These are phyloP conservation scores for Chiridota heheva DNA, from an alignment of 35 echinoderm and acorn worm genomes.

Conservation along the genomic window DNA sequence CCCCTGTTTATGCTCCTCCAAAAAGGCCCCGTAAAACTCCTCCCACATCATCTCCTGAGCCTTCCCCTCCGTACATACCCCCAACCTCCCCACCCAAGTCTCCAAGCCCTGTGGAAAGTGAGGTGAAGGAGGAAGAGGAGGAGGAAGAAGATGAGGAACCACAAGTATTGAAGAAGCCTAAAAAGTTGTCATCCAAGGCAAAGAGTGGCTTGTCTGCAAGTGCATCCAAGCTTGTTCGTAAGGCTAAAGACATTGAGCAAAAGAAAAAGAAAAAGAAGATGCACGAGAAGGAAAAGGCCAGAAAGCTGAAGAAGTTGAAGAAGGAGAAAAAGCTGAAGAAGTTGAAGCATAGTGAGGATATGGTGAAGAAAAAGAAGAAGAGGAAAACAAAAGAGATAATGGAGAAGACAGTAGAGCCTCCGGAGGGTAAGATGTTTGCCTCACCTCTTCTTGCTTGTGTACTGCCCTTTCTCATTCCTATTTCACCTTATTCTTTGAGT, in stretches of 20 bases:
- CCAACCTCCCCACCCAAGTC: not conserved
- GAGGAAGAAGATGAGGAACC: not conserved
- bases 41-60: slow-evolving; percentile 29
- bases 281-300: slow-evolving; percentile 52
- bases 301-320: slow-evolving; percentile 40
- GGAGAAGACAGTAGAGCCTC: not conserved
- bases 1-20: slow-evolving; percentile 83
- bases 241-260: slow-evolving; percentile 66
- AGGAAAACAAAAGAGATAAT: not conserved
- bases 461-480: too few relatives aligned
- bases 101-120: not conserved
- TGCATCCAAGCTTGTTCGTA: slow-evolving; percentile 81
- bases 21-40: slow-evolving; percentile 66
- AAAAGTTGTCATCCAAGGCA: slow-evolving; percentile 38
- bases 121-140: not conserved
- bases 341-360: slow-evolving; percentile 40
- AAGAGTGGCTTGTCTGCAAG: slow-evolving; percentile 75
- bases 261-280: slow-evolving; percentile 68
- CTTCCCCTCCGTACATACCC: not conserved
- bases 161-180: not conserved
- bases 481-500: too few relatives aligned
- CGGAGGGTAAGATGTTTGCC: not conserved
- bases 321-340: slow-evolving; percentile 30
- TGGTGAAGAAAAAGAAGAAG: slow-evolving; percentile 50
- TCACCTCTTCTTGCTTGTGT: too few relatives aligned